A percentile compares a stretch with the other conserved stretches of the same genome.
Conservation (phyloP, 2,113 vertebrate genomes). For the Peromyscus californicus region DNA sequence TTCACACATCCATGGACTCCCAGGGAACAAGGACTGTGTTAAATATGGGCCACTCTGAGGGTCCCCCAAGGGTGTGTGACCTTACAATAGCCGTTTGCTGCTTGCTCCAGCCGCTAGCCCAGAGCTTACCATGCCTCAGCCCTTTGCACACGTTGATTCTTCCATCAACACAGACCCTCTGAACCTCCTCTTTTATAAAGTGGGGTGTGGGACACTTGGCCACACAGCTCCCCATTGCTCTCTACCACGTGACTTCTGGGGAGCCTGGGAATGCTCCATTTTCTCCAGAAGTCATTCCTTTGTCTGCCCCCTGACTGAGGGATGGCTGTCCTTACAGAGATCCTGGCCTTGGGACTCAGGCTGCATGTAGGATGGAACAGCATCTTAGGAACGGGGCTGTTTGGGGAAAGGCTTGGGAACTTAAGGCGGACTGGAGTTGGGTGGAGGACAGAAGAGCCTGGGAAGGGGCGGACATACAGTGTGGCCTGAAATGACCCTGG, state of each 20-base stretch:
- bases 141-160: neutral
- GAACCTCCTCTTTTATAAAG: neutral
- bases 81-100: neutral
- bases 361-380: neutral
- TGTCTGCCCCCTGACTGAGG: neutral
- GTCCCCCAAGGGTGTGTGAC: neutral
- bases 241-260: neutral
- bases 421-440: neutral
- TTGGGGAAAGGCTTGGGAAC: neutral
- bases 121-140: too few species aligned
- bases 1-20: rapidly evolving
- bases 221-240: neutral
- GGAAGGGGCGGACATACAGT: neutral
- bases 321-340: neutral
- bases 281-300: neutral
- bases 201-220: neutral
- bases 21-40: neutral
- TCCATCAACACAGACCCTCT: neutral
- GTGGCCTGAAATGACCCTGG: neutral
- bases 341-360: neutral
- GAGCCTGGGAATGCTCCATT: neutral
- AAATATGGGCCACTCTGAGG: neutral
- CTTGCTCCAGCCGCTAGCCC: neutral
- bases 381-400: neutral
- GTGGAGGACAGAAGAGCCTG: rapidly evolving